phyloP scores from a whole-genome alignment of 2,113 vertebrate species.

The Rattus norvegicus region GRCr8 NC_086025.1:109130001-109130500 shows the following conservation, averaged over 20 bases:
- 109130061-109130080: neutral
- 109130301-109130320: neutral
- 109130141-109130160: neutral
- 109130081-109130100: neutral
- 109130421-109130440: neutral
- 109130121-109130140: neutral
- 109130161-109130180: neutral
- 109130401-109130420: neutral
- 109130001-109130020: neutral
- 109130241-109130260: neutral
- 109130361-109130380: neutral
- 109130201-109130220: neutral
- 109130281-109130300: neutral
- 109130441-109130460: neutral
- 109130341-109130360: no score
- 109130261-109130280: neutral
- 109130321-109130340: neutral
- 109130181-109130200: neutral
- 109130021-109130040: neutral
- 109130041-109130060: neutral
- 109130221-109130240: neutral
- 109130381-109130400: neutral
- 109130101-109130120: neutral
- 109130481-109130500: no score
- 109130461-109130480: no score